phyloP scores from a whole-genome alignment of 1,140 invertebrate species.

The Microplitis demolitor region DNA sequence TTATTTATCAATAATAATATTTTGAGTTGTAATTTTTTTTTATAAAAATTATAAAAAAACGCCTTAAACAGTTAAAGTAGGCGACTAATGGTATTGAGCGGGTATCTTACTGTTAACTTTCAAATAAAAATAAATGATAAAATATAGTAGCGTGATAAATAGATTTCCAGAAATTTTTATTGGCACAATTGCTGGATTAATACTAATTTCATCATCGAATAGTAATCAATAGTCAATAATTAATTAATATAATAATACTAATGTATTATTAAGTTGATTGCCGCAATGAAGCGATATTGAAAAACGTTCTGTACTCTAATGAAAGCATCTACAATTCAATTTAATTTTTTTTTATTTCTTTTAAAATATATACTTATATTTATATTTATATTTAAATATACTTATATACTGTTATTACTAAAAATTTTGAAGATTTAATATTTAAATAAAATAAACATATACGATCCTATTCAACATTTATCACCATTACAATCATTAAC shows the following conservation, averaged over 20 bases:
- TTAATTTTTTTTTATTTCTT: not conserved
- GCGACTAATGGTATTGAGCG: no score
- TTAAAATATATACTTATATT: not conserved
- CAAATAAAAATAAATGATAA: no score
- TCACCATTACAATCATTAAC: no score
- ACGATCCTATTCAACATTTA: not conserved
- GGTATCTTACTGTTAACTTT: no score
- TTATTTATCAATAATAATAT: no score
- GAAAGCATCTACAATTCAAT: slow-evolving; percentile 1
- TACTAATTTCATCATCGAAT: slow-evolving; percentile 23
- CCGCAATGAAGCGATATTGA: slow-evolving; percentile 17
- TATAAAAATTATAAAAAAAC: no score
- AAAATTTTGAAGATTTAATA: no score
- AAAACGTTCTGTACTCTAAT: slow-evolving; percentile 4
- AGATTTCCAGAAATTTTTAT: slow-evolving; percentile 26
- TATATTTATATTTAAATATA: not conserved
- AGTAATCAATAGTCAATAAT: no score
- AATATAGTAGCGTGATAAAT: not conserved
- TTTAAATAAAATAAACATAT: not conserved
- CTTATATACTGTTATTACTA: not conserved
- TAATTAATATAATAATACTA: not conserved
- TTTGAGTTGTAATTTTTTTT: no score
- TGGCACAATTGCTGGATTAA: slow-evolving; percentile 27
- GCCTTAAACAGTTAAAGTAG: no score
- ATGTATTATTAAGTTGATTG: slow-evolving; percentile 24